Evolutionary conservation across 2,113 vertebrate genomes (phyloP).

Genomic region (Equus quagga): DNA sequence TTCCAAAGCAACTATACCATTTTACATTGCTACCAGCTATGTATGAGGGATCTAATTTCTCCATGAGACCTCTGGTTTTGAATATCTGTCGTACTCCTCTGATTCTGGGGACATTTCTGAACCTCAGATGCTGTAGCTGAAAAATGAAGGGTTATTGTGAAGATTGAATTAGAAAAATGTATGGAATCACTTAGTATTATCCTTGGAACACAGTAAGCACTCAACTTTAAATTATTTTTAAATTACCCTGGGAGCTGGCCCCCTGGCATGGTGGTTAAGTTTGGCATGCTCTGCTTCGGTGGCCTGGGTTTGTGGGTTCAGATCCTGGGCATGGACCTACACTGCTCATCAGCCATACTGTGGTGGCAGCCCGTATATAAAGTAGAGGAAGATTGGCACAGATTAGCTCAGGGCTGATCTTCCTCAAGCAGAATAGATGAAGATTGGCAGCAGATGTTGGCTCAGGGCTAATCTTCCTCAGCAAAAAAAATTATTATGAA

Average conservation of each 20-base stretch:
- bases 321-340: no score
- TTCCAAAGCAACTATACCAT: neutral
- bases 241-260: neutral
- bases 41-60: neutral
- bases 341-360: no score
- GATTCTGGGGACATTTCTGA: conserved; percentile 16
- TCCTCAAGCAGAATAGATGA: no score
- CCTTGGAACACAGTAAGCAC: neutral
- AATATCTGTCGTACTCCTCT: neutral
- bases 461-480: no score
- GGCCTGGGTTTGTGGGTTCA: no score
- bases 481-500: neutral
- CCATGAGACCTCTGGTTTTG: neutral
- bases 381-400: no score
- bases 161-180: conserved; percentile 14
- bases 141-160: conserved; percentile 17
- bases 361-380: no score
- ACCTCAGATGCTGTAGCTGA: neutral
- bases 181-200: neutral
- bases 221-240: conserved; percentile 24
- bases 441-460: no score
- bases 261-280: no score
- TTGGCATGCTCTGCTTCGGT: no score
- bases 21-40: neutral
- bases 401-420: no score